Percentiles rank a stretch among this genome's conserved stretches.
These are phyloP conservation scores for Enteromius thamalakanensis DNA, from an alignment of 2,797 vertebrate genomes.

Conservation along the genomic window DNA sequence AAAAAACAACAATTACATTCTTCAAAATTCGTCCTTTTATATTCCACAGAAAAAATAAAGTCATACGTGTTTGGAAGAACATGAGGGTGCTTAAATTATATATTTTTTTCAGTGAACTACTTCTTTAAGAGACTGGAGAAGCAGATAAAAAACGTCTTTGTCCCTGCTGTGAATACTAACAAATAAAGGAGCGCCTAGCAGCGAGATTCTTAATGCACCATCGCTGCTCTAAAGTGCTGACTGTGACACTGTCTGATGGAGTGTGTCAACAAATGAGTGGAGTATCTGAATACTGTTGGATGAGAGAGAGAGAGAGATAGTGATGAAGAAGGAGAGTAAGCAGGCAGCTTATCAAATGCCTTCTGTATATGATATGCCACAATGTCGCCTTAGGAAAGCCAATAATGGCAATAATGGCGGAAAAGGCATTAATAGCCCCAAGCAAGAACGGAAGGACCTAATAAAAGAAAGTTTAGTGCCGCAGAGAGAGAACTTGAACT, in stretches of 20 bases:
- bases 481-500: neutral
- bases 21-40: neutral
- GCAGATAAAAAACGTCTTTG: conserved; percentile 22
- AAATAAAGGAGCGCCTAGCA: conserved; percentile 45
- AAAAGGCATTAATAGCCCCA: conserved; percentile 18
- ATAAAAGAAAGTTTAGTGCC: conserved; percentile 8
- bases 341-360: neutral
- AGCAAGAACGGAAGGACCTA: neutral
- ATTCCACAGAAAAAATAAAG: conserved; percentile 1
- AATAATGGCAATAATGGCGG: conserved; percentile 11
- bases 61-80: neutral
- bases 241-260: conserved; percentile 65
- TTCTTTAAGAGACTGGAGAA: conserved; percentile 8
- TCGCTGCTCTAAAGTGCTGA: conserved; percentile 65
- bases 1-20: neutral
- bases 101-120: neutral
- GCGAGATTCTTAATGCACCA: conserved; percentile 56
- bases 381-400: conserved; percentile 34
- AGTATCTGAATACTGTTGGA: neutral
- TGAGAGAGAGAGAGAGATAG: conserved; percentile 8
- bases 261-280: conserved; percentile 45
- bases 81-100: neutral
- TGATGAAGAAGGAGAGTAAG: conserved; percentile 2
- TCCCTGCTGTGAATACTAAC: conserved; percentile 43
- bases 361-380: neutral